Percentiles rank a stretch among this genome's conserved stretches.
Conservation (phyloP, 2,797 vertebrate genomes). For the Myotis findleyi region DNA sequence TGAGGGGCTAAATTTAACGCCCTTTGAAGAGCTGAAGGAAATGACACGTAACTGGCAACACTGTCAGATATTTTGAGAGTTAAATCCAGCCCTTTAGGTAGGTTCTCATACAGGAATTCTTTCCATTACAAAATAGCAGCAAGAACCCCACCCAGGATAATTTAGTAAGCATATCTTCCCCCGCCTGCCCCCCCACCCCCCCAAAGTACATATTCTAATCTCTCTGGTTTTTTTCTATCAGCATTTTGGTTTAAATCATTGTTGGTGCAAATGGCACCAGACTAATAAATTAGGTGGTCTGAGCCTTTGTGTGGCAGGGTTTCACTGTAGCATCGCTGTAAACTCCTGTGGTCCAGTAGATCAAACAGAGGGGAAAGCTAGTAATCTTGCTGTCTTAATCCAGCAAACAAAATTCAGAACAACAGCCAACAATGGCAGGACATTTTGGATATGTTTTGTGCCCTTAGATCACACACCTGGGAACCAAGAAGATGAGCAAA, state of each 20-base stretch:
- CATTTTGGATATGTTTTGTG: not conserved
- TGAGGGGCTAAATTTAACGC: conserved; percentile 70
- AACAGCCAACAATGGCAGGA: not conserved
- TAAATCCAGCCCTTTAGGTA: conserved; percentile 57
- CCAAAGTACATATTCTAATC: not conserved
- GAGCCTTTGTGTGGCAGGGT: not conserved
- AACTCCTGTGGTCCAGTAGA: not conserved
- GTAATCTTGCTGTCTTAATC: not conserved
- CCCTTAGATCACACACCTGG: not conserved
- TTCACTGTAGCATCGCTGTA: not conserved
- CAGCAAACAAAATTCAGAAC: not conserved
- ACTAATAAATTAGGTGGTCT: not conserved
- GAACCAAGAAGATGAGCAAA: not conserved
- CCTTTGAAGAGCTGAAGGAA: conserved; percentile 64
- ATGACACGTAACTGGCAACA: conserved; percentile 66
- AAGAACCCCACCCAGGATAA: not conserved
- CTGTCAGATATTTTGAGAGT: conserved; percentile 54
- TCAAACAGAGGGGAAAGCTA: not conserved
- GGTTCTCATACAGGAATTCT: not conserved
- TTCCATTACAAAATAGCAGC: not conserved
- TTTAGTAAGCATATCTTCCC: not conserved
- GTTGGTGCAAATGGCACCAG: not conserved
- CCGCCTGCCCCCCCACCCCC: no score
- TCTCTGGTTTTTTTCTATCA: not conserved
- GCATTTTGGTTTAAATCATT: not conserved